A percentile compares a stretch with the other conserved stretches of the same genome.
phyloP scores from a whole-genome alignment of 2,888 invertebrate species.

The Chrysotoxum bicinctum region DNA sequence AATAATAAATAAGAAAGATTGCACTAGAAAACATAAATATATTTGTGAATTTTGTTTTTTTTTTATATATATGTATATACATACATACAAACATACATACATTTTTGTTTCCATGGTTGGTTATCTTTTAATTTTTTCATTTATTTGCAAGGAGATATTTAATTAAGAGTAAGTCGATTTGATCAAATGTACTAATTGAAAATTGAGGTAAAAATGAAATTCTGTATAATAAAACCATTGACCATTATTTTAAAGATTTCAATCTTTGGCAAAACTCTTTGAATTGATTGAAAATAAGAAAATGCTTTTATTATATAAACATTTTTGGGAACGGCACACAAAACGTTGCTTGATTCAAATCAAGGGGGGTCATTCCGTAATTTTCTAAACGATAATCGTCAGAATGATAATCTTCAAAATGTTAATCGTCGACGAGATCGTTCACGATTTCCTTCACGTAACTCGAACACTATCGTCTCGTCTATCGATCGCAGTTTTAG shows the following conservation, averaged over 20 bases:
- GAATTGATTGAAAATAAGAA: not conserved
- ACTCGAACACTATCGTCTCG: too few species aligned
- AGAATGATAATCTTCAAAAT: too few species aligned
- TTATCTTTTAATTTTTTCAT: not conserved
- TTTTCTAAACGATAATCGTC: too few species aligned
- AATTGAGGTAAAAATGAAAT: not conserved
- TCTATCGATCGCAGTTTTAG: too few species aligned
- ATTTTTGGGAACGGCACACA: too few species aligned
- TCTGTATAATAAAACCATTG: not conserved
- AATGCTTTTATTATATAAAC: too few species aligned
- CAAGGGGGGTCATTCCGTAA: too few species aligned
- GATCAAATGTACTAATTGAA: not conserved
- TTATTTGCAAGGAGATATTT: not conserved
- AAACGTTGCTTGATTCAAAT: too few species aligned
- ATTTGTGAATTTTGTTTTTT: conserved; percentile 47
- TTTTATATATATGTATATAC: not conserved
- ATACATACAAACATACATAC: too few species aligned
- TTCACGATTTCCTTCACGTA: too few species aligned
- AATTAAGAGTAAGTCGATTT: not conserved
- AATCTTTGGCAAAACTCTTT: not conserved
- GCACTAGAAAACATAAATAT: conserved; percentile 64
- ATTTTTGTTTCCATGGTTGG: not conserved
- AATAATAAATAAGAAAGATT: conserved; percentile 68
- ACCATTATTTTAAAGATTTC: not conserved
- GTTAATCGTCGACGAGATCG: too few species aligned